phyloP scores from a whole-genome alignment of 2,113 vertebrate genomes.

The Entomyzon cyanotis region DNA sequence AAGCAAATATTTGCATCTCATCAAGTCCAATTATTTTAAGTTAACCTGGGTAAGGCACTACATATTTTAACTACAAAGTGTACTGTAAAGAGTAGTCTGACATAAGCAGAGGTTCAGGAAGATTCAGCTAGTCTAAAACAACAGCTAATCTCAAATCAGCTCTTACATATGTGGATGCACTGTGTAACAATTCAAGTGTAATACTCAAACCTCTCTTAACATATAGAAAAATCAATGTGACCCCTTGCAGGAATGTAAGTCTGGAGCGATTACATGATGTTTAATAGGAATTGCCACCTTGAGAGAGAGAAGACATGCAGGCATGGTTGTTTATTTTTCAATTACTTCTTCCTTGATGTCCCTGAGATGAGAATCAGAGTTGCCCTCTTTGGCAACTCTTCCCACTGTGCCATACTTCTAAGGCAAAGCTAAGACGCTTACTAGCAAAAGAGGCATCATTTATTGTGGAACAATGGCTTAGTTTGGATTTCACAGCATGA shows the following conservation, averaged over 20 bases:
- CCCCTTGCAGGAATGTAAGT: neutral
- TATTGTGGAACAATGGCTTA: slow-evolving; percentile 1
- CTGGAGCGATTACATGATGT: neutral
- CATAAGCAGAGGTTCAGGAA: neutral
- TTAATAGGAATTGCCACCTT: neutral
- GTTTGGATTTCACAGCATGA: neutral
- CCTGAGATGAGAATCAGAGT: neutral
- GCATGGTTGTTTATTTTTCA: neutral
- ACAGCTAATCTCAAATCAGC: neutral
- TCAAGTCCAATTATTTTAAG: neutral
- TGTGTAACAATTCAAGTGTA: neutral
- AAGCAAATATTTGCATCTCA: slow-evolving; percentile 16
- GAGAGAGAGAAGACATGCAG: neutral
- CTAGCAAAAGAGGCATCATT: neutral
- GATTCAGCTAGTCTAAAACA: neutral
- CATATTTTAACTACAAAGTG: neutral
- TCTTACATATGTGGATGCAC: neutral
- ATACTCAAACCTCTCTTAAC: slow-evolving; percentile 7
- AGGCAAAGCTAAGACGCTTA: slow-evolving; percentile 1
- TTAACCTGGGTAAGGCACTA: neutral
- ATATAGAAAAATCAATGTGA: slow-evolving; percentile 20
- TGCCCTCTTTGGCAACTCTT: neutral
- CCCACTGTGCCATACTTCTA: neutral
- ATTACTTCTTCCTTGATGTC: neutral
- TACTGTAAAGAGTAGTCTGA: neutral